Conservation (phyloP, 2,797 vertebrate species). For the Pteropus rufus region DNA sequence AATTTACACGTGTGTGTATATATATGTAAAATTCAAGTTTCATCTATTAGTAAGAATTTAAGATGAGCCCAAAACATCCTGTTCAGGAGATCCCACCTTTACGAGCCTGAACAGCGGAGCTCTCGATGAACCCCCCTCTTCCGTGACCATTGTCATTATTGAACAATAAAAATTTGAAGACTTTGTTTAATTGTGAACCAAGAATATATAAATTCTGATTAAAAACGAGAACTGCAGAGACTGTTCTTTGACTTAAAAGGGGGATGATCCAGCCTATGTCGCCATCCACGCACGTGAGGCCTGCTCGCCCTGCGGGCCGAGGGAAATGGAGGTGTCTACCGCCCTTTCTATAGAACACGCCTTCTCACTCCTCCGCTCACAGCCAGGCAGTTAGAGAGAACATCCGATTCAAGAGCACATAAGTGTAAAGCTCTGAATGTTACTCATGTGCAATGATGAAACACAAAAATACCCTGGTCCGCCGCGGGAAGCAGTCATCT, state of each 20-base stretch:
- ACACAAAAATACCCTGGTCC: not conserved
- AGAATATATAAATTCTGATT: slow-evolving; percentile 12
- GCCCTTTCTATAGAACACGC: not conserved
- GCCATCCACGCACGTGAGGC: not conserved
- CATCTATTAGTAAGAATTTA: not conserved
- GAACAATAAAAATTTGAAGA: slow-evolving; percentile 19
- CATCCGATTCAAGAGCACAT: not conserved
- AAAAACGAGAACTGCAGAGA: not conserved
- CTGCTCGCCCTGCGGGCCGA: not conserved
- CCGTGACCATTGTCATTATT: not conserved
- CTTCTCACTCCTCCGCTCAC: not conserved
- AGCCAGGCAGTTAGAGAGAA: not conserved
- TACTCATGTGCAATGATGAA: not conserved
- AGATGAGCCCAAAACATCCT: not conserved
- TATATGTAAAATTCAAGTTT: not conserved
- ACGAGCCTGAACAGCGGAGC: not conserved
- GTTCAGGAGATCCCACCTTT: not conserved
- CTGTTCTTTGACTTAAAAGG: not conserved
- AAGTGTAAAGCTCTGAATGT: not conserved
- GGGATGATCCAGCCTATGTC: not conserved
- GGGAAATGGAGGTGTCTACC: not conserved
- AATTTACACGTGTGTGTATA: not conserved
- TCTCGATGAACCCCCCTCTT: not conserved
- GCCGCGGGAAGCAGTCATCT: not conserved
- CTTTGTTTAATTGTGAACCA: not conserved